Evolutionary conservation across 1,140 invertebrate genomes (phyloP).

Genomic region (Brachionus calyciflorus): DNA sequence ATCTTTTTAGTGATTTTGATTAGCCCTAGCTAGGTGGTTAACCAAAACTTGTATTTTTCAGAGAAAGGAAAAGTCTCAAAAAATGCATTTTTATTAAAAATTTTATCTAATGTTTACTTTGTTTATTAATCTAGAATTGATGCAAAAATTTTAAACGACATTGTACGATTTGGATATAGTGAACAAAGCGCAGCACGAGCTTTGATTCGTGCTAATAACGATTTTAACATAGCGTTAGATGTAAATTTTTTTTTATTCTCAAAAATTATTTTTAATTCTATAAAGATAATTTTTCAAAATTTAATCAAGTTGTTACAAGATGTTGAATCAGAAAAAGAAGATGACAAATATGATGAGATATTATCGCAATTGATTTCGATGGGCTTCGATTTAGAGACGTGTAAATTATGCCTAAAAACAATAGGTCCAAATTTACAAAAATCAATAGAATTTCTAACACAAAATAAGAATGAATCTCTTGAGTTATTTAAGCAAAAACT

Average conservation of each 20-base stretch:
- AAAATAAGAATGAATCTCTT: not conserved
- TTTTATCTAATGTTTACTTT: too few relatives aligned
- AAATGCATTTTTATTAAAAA: too few relatives aligned
- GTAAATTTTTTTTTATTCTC: not conserved
- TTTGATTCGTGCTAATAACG: not conserved
- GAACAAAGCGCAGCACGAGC: constrained; percentile 21
- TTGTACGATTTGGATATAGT: constrained; percentile 26
- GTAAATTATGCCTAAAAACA: not conserved
- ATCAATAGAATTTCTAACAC: not conserved
- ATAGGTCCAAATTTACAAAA: not conserved
- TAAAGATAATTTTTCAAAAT: too few relatives aligned
- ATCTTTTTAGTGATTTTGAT: too few relatives aligned
- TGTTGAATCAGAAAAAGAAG: not conserved
- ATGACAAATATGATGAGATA: not conserved
- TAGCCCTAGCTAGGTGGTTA: too few relatives aligned
- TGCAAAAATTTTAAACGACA: not conserved
- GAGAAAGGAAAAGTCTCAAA: too few relatives aligned
- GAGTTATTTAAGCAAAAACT: not conserved
- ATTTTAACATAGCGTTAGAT: constrained; percentile 35
- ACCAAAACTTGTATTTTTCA: too few relatives aligned
- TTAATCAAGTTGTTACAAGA: not conserved
- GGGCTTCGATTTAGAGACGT: constrained; percentile 20
- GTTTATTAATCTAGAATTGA: constrained; percentile 9
- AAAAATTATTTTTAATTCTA: not conserved
- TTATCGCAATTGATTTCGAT: not conserved